Conservation (phyloP, 2,888 invertebrate species). For the Drosophila melanocephala region DNA sequence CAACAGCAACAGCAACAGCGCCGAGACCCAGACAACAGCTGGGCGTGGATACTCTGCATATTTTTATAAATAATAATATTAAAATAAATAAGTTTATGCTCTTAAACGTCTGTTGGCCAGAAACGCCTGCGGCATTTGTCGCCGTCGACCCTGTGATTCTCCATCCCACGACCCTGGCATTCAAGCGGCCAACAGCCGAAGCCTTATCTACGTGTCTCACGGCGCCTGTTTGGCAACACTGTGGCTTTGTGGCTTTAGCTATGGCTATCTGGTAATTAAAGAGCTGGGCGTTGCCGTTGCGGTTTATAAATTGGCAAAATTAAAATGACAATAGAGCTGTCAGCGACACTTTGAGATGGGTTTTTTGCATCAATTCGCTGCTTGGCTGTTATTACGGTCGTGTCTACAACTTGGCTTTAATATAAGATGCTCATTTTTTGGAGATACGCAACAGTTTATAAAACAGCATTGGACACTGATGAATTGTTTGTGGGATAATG, state of each 20-base stretch:
- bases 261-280: slow-evolving; percentile 69
- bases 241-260: slow-evolving; percentile 39
- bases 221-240: slow-evolving; percentile 52
- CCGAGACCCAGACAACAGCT: slow-evolving; percentile 26
- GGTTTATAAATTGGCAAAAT: slow-evolving; percentile 75
- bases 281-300: slow-evolving; percentile 58
- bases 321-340: slow-evolving; percentile 78
- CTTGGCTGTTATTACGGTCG: slow-evolving; percentile 17
- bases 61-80: slow-evolving; percentile 74
- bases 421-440: slow-evolving; percentile 27
- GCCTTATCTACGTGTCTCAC: slow-evolving; percentile 66
- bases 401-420: slow-evolving; percentile 19
- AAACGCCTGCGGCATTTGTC: slow-evolving; percentile 63
- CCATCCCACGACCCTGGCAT: slow-evolving; percentile 3
- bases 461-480: slow-evolving; percentile 12
- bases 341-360: slow-evolving; percentile 73
- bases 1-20: slow-evolving; percentile 7
- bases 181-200: slow-evolving; percentile 10
- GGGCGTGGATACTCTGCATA: slow-evolving; percentile 53
- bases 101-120: slow-evolving; percentile 66
- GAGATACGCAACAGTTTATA: slow-evolving; percentile 35
- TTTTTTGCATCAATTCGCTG: slow-evolving; percentile 22
- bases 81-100: slow-evolving; percentile 76
- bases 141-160: slow-evolving; percentile 35
- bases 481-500: slow-evolving; percentile 7